Base-by-base conservation (phyloP, 2,888 invertebrate genomes). In the Nymphalis urticae region DNA sequence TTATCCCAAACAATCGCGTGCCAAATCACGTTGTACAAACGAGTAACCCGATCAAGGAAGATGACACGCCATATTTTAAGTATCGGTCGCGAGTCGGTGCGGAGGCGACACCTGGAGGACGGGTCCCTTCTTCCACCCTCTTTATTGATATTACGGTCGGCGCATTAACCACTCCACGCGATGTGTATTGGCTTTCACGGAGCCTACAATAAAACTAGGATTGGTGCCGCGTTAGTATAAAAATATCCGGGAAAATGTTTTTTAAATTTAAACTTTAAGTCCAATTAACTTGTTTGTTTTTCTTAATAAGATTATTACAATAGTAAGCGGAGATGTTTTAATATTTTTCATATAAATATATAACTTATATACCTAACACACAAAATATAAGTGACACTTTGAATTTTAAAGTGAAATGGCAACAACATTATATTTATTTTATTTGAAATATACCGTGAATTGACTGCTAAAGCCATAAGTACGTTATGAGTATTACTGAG, bases 51-150 rank as follows among this genome's bases (percentile, higher is more conserved):
- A 89, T 82, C 82, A 75, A 76, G 76, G 80, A 83, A 86, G 82
- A 88, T 85, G 88, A 88, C 84, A 84, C 84, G 85, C 84, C 83
- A 90, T 90, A 90, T 90, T 91, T 90, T 87, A 89, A 87, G 87
- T 85, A 89, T 88, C 84, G 82, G 77, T 82, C 82, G 82, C 83
- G 85, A 88, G 83, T 84, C 82, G 83, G 83, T 83, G 80, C 78
- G 81, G 81, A 84, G 80, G 78, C 76, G 85, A 85, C 83, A 86
- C 85, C 82, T 74, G 74, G 72, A 75, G 80, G 78, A 80, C 81
- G 83, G 79, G 83, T 76, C 70, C 79, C 77, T 79, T 76, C 78
- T 74, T 68, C 76, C 71, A 80, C 79, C 77, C 83, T 82, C 83
- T 88, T 87, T 90, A 89, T 86, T 89, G 88, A 88, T 87, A 89